Base-by-base conservation (phyloP, 92 coral and sea anemone species). In the Actinernus sp. region DNA sequence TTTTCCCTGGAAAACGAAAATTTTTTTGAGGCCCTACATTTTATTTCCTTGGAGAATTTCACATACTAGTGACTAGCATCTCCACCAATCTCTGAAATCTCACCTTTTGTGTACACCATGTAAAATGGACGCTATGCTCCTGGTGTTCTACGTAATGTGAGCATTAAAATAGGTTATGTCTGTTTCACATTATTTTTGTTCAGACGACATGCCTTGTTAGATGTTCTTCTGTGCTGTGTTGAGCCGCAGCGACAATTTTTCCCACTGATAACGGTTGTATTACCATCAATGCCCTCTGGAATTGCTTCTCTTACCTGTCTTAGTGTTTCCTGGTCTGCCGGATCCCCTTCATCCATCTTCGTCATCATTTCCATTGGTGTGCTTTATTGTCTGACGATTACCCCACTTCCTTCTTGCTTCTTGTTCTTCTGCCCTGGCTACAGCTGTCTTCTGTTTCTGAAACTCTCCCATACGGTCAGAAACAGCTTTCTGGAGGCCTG, bases 341-440 rank as follows among this genome's bases (percentile, higher is more conserved):
- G 30, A 18, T 9, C 58, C 30, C 33, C 65, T 4, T 18, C 55
- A 1, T 2, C 37, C 66, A 27, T 16, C 45, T 7, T 63, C 61
- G 0, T 36, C 60, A 17, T 76, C 74, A 1, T 25, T 32, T 18
- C 84, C 77, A 78, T 78, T 65, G 2, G 63, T 45, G 55, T 77
- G 84, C 16, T 36, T 28, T 11, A 67, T 18, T 1, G 77, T 69
- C 16, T 78, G 63, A 10, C 22, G 14, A 23, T 58, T 78, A n/a
- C 46, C 63, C 77, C 85, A 68, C 24, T 68, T 68, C 44, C 60
- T 59, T 28, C 85, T 56, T 33, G 32, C 75, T 26, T 12, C 55
- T 17, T 76, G 83, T n/a, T 65, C 59, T 20, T 65, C 75, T 4
- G 68, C 75, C 22, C 75, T 65, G 2, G 75, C 83, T 6, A 76